phyloP scores from a whole-genome alignment of 92 coral and sea anemone species.

The Zoanthus sansibaricus region DNA sequence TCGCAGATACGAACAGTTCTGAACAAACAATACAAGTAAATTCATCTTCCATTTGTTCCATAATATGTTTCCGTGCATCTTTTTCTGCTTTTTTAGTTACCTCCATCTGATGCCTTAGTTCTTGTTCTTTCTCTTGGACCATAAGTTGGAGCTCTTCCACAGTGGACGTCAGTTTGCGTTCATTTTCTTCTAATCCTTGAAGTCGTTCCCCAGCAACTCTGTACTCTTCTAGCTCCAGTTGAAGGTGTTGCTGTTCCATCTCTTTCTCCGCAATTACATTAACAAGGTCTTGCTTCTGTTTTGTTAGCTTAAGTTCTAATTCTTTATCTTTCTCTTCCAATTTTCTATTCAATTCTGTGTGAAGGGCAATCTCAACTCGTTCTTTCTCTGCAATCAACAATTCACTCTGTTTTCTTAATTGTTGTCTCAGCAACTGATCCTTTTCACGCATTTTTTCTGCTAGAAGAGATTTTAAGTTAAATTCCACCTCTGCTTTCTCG shows the following conservation, averaged over 20 bases:
- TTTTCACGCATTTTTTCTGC: conserved; percentile 77
- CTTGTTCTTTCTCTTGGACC: conserved; percentile 81
- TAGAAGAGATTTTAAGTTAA: conserved; percentile 70
- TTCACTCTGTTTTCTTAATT: conserved; percentile 85
- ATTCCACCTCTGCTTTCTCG: conserved; percentile 84
- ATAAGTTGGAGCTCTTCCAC: conserved; percentile 78
- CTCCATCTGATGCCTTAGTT: conserved; percentile 81
- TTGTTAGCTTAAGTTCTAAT: conserved; percentile 73
- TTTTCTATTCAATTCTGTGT: conserved; percentile 82
- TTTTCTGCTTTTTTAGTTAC: conserved; percentile 93
- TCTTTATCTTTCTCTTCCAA: conserved; percentile 94
- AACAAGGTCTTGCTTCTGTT: conserved; percentile 81
- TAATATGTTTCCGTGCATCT: conserved; percentile 81
- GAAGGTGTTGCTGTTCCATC: conserved; percentile 77
- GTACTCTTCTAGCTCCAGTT: conserved; percentile 68
- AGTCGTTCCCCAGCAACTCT: conserved; percentile 82
- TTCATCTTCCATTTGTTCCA: conserved; percentile 99
- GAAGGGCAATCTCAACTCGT: conserved; percentile 77
- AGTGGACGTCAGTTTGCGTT: conserved; percentile 78
- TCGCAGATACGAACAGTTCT: conserved; percentile 91
- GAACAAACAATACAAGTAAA: conserved; percentile 95
- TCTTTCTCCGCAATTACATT: conserved; percentile 87
- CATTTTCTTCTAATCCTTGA: conserved; percentile 84
- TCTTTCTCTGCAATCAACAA: conserved; percentile 86
- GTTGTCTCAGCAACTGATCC: conserved; percentile 77